Base-by-base conservation (phyloP, 2,888 invertebrate genomes). In the Lithodes maja region DNA sequence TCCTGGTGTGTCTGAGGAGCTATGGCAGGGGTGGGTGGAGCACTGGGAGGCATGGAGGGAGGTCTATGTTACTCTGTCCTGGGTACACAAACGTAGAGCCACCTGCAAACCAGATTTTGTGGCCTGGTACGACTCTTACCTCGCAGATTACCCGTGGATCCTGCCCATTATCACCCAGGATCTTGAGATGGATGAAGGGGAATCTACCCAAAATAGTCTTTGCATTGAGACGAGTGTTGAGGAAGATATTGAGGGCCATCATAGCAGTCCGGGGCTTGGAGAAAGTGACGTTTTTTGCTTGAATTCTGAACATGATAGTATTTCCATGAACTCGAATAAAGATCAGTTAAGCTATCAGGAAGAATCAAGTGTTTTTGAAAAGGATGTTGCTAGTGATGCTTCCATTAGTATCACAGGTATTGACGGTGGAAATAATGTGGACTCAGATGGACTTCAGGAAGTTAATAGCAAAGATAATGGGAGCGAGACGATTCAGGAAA, bases 41-140 rank as follows among this genome's bases (percentile, higher is more conserved):
- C 53, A 85, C 75, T 89, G 88, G 88, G 85, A 81, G 77, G 74
- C 61, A 2, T 89, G 88, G 88, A 81, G 81, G 49, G 85, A 89
- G 7, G 68, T 85, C 3, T 85, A 85, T 12, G 79, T 89, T 49
- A 74, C 80, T 53, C 53, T 89, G 33, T 89, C 88, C 1, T 89
- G 88, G 88, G 75, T 89, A 15, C 81, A 89, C 80, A 84, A 89
- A 53, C 79, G 85, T 49, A 33, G 81, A 61, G 17, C n/a, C 12
- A 55, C 53, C 7, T 89, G 85, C 69, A 89, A 55, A 12, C 68
- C 84, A 17, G 80, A 80, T 0, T 75, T 71, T 68, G 68, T 89
- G 2, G 7, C 55, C 9, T 89, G 88, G 88, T 74, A 89, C 75
- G 88, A 89, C 53, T 75, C 84, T 53, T 89, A 89, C 33, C 15